Evolutionary conservation across 2,113 vertebrate species (phyloP), one percentile per base, ranked within the genome.

Genomic region (Cyphotilapia sp.): DNA sequence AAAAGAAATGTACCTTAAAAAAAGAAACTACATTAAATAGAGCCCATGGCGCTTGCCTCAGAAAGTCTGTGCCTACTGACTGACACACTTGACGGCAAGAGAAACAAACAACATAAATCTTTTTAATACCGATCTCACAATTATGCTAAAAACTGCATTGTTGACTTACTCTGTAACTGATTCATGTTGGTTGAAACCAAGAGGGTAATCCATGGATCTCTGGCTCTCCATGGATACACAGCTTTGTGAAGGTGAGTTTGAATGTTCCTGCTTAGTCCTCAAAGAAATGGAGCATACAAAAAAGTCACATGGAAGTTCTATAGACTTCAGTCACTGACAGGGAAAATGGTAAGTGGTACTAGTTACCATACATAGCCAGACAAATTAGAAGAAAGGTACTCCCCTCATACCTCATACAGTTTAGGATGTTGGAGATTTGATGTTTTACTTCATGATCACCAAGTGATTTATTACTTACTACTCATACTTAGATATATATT

Each of bases 21-120:
- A 27, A 5, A 8, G 2, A 4, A 5, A 5, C 12, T n/a, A 47
- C 49, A 51, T 27, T 10, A 61, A 33, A 33, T 10, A 0, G 29
- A 61, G 29, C 1, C 14, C 29, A 6, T 33, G 9, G 2, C 0
- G 0, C 8, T 29, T 29, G 5, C 5, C 5, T 16, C 5, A 1
- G 8, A 0, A 9, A 31, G 57, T 31, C 57, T 31, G 27, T 31
- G 5, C 14, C 13, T 29, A 57, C 54, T 29, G 13, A 59, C 4
- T 29, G 24, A 29, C 24, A 59, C 11, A 59, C 0, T 59, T 29
- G 4, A 16, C 0, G 1, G 7, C 56, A 59, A 29, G 3, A 59
- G 24, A 27, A 29, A 59, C 24, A 59, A 59, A 59, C 56, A 57
- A 5, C 0, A 59, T 8, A 16, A 1, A 59, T 57, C 13, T 29